Percentiles rank a stretch among this genome's conserved stretches.
phyloP scores from a whole-genome alignment of 2,797 vertebrate genomes.

The Myotis findleyi region DNA sequence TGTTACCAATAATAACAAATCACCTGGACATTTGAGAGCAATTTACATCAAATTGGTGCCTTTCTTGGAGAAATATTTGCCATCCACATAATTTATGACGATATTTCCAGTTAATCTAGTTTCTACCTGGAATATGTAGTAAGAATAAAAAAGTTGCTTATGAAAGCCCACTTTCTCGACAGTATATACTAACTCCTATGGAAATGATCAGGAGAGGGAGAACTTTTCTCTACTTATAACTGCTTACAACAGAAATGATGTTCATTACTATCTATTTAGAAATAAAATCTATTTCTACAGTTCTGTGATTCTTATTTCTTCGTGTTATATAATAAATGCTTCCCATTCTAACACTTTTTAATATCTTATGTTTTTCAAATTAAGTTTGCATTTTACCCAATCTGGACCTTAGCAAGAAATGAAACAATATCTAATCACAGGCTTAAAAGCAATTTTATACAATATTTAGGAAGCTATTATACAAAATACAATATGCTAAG shows the following conservation, averaged over 20 bases:
- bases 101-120: conserved; percentile 45
- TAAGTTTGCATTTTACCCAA: not conserved
- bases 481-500: not conserved
- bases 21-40: conserved; percentile 29
- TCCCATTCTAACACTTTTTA: not conserved
- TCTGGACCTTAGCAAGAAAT: not conserved
- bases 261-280: conserved; percentile 38
- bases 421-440: not conserved
- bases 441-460: not conserved
- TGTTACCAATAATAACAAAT: conserved; percentile 38
- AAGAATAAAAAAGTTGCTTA: conserved; percentile 49
- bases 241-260: conserved; percentile 36
- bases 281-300: not conserved
- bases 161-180: conserved; percentile 21
- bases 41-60: not conserved
- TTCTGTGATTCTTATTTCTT: conserved; percentile 12
- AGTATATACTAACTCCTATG: not conserved
- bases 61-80: conserved; percentile 43
- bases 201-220: conserved; percentile 32
- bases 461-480: not conserved
- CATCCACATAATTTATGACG: conserved; percentile 22
- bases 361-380: conserved; percentile 37
- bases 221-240: conserved; percentile 42
- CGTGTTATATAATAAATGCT: not conserved
- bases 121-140: not conserved